Evolutionary conservation across 2,797 vertebrate genomes (phyloP).

Genomic region (Masticophis lateralis): DNA sequence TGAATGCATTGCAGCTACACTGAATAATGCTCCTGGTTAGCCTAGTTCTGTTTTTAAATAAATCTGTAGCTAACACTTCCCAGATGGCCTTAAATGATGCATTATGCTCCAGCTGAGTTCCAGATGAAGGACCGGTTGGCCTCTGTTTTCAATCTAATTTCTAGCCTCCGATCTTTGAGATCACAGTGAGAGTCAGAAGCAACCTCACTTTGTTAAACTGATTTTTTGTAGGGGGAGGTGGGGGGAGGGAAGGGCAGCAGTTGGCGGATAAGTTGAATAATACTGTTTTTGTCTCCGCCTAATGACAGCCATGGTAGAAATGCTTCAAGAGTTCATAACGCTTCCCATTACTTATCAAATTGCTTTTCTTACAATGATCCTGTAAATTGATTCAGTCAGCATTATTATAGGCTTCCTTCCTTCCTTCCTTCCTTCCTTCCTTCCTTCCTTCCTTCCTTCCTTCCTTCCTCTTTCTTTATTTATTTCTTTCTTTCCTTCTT

Average conservation of each 20-base stretch:
- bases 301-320: background rate
- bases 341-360: background rate
- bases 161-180: background rate
- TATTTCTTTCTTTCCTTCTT: background rate
- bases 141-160: background rate
- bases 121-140: background rate
- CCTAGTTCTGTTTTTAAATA: background rate
- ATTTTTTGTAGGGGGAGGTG: background rate
- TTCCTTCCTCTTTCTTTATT: no score
- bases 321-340: background rate
- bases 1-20: background rate
- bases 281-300: background rate
- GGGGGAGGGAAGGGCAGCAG: background rate
- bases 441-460: no score
- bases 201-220: background rate
- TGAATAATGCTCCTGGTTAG: background rate
- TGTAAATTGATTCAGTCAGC: background rate
- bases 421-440: no score
- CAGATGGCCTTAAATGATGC: constrained; percentile 6
- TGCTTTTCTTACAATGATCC: background rate
- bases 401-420: background rate
- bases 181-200: background rate
- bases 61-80: constrained; percentile 1
- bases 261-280: background rate
- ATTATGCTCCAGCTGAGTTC: background rate